A percentile compares a stretch with the other conserved stretches of the same genome.
Conservation (phyloP, 2,888 invertebrate species). For the Caenorhabditis drosophilae region DNA sequence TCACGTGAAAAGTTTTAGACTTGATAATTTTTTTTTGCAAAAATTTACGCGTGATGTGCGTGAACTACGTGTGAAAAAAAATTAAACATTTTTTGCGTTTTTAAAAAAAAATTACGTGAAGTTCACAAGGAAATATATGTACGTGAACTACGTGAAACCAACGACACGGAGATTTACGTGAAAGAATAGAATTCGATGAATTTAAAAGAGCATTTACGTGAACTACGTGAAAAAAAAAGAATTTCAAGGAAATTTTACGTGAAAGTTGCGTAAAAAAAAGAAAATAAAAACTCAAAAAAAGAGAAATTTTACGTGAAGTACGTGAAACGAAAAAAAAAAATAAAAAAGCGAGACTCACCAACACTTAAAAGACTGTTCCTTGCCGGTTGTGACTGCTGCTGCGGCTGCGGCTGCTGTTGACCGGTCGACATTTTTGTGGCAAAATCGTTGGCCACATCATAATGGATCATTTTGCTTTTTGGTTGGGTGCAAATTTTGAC, state of each 20-base stretch:
- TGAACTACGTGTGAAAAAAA: no score
- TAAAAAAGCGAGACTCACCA: conserved; percentile 15
- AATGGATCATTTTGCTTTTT: conserved; percentile 20
- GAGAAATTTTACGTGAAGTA: not conserved
- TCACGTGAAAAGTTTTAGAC: no score
- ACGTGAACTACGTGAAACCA: no score
- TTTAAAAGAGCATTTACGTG: not conserved
- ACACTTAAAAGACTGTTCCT: conserved; percentile 27
- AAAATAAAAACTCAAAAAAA: not conserved
- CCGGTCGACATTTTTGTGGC: conserved; percentile 19
- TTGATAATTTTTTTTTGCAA: no score
- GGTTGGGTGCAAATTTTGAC: no score
- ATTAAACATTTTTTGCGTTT: no score
- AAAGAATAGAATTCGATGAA: no score
- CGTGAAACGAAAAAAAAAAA: not conserved
- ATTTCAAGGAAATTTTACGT: not conserved
- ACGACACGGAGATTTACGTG: no score
- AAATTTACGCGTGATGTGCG: no score
- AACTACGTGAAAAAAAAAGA: not conserved
- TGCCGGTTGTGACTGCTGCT: no score
- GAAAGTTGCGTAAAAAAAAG: not conserved
- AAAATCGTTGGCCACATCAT: conserved; percentile 28
- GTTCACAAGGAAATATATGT: no score
- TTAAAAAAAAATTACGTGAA: no score
- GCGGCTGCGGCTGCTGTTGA: conserved; percentile 9